Evolutionary conservation across 2,888 invertebrate genomes (phyloP).

Genomic region (Endotricha flammealis): DNA sequence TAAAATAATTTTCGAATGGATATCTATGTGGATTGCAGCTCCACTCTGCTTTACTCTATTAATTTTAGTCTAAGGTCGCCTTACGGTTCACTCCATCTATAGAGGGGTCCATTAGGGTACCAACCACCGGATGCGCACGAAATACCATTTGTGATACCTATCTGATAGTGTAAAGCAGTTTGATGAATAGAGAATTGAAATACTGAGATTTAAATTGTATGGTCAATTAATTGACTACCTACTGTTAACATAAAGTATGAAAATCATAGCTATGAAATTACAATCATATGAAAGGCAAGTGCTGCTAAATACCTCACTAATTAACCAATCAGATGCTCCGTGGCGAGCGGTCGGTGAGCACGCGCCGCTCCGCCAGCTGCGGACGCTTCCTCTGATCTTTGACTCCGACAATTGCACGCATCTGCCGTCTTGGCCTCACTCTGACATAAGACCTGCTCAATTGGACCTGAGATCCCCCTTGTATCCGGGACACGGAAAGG

Average conservation of each 20-base stretch:
- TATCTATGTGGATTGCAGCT: too few species aligned
- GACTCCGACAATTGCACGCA: constrained; percentile 70
- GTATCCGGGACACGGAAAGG: constrained; percentile 22
- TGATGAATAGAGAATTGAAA: too few species aligned
- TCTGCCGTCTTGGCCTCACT: constrained; percentile 55
- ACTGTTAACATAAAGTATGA: background rate
- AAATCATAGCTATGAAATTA: background rate
- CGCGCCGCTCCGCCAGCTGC: constrained; percentile 46
- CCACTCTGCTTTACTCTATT: too few species aligned
- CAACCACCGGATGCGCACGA: too few species aligned
- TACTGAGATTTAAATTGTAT: too few species aligned
- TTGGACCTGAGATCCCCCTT: constrained; percentile 43
- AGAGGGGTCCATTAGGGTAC: too few species aligned
- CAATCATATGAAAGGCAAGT: constrained; percentile 11
- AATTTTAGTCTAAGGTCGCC: too few species aligned
- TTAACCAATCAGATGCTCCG: constrained; percentile 27
- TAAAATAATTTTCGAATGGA: too few species aligned
- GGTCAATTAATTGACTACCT: too few species aligned
- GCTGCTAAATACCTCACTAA: constrained; percentile 42
- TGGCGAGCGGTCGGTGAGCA: constrained; percentile 46
- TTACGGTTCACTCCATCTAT: too few species aligned
- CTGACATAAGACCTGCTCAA: constrained; percentile 53
- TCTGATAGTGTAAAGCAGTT: too few species aligned
- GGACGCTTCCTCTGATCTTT: constrained; percentile 75
- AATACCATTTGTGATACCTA: too few species aligned